Base-by-base conservation (phyloP, 2,797 vertebrate species). In the Smutsia temminckii region DNA sequence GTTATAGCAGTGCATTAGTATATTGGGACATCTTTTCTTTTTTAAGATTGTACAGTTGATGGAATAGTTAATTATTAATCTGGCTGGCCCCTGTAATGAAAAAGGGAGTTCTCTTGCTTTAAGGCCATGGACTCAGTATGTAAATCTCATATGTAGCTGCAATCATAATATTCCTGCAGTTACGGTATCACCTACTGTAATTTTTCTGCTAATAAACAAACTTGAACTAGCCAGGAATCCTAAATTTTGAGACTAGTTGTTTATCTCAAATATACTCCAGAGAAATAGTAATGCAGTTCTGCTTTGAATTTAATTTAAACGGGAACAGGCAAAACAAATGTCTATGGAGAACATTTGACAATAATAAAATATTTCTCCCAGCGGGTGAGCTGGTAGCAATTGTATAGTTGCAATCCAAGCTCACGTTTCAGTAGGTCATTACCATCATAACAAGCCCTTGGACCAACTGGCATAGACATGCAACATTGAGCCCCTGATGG, bases 281-380 rank as follows among this genome's bases (percentile, higher is more conserved):
- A 98, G 98, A 98, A 98, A 98, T 96, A 98, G 96, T 97, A 98
- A 98, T 98, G 97, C 95, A 98, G 97, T 98, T 97, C 98, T 98
- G 98, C 97, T 97, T 97, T 98, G 98, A 98, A 98, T 99, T 98
- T 98, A 99, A 99, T 98, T 98, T 98, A 98, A 98, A 98, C 97
- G 98, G 98, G 96, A 98, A 98, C 97, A 98, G 98, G 98, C 97
- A 98, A 98, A 98, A 98, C 98, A 98, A 98, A 99, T 98, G 98
- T 99, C 98, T 96, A 83, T 18, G 98, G 98, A 98, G 98, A 98
- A 97, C 97, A 98, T 98, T 98, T 98, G 98, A 99, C 98, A 98
- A 99, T 98, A 98, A 98, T 98, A 98, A 98, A 99, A 98, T 98
- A 98, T 98, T 98, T 98, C 98, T 98, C 98, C 98, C 99, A 98